A percentile compares a stretch with the other conserved stretches of the same genome.
phyloP scores from a whole-genome alignment of 2,888 invertebrate species.

The Andrena trimmerana region DNA sequence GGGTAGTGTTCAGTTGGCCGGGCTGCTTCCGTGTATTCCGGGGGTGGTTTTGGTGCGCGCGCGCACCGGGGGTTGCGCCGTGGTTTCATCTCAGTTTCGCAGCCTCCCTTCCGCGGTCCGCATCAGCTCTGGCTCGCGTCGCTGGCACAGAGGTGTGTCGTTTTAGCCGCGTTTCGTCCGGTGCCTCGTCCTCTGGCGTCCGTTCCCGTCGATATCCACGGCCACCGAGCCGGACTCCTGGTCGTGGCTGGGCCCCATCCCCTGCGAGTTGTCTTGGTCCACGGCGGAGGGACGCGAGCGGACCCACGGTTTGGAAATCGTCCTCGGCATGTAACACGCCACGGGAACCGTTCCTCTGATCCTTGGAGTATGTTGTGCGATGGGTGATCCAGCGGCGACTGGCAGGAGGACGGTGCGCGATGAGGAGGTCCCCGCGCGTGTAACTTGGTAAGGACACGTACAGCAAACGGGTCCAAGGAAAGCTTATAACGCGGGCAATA shows the following conservation, averaged over 20 bases:
- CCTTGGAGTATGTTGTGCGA: slow-evolving; percentile 40
- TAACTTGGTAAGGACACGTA: slow-evolving; percentile 55
- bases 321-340: slow-evolving; percentile 14
- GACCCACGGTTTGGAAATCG: slow-evolving; percentile 1
- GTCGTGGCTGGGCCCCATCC: too few species aligned
- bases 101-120: slow-evolving; percentile 84
- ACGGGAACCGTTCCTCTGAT: background rate
- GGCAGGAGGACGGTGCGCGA: slow-evolving; percentile 48
- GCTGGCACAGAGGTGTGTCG: slow-evolving; percentile 78
- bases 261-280: background rate
- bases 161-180: slow-evolving; percentile 57
- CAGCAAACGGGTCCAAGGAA: background rate
- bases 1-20: slow-evolving; percentile 74
- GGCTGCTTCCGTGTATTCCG: slow-evolving; percentile 78
- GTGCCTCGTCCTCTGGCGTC: background rate
- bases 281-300: background rate
- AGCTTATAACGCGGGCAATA: background rate
- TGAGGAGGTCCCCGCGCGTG: slow-evolving; percentile 49
- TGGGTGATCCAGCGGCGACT: slow-evolving; percentile 42
- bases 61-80: slow-evolving; percentile 78
- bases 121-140: slow-evolving; percentile 74
- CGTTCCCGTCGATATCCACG: slow-evolving; percentile 2
- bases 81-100: slow-evolving; percentile 83
- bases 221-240: background rate
- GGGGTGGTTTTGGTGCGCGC: slow-evolving; percentile 79